These are phyloP conservation scores for Ictalurus furcatus DNA, from an alignment of 2,113 vertebrate species.

Conservation along the genomic window DNA sequence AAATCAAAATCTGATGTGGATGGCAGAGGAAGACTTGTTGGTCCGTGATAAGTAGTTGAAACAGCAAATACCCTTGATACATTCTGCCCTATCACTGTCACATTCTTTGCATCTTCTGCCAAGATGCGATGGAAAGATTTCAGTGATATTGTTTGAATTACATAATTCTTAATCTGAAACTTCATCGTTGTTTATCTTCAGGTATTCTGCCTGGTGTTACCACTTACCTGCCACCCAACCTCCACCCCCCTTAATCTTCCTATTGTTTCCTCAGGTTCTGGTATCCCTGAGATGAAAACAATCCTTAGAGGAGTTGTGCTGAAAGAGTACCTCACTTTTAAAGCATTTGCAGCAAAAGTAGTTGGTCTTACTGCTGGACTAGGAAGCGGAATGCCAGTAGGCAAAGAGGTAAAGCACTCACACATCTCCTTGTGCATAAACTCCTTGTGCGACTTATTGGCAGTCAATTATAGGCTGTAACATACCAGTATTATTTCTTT, in stretches of 20 bases:
- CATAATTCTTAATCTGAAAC: neutral
- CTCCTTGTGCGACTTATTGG: neutral
- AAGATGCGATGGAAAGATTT: neutral
- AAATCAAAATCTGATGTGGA: neutral
- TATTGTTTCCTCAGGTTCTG: slow-evolving; percentile 75
- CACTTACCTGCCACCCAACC: no score
- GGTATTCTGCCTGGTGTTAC: no score
- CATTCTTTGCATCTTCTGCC: neutral
- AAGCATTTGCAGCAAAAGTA: slow-evolving; percentile 90
- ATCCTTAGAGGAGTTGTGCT: slow-evolving; percentile 91
- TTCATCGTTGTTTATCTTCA: neutral
- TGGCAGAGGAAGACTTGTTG: neutral
- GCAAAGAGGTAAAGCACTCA: slow-evolving; percentile 85
- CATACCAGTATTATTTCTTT: neutral
- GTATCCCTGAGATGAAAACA: slow-evolving; percentile 93
- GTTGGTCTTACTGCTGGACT: slow-evolving; percentile 87
- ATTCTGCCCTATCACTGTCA: neutral
- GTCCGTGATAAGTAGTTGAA: neutral
- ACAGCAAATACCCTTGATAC: neutral
- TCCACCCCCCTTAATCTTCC: neutral
- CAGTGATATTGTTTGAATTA: neutral
- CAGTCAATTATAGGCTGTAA: neutral
- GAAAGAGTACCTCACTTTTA: slow-evolving; percentile 91
- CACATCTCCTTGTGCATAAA: neutral
- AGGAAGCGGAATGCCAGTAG: slow-evolving; percentile 92